phyloP scores from a whole-genome alignment of 2,888 invertebrate species.

The Tolmerus cingulatus region DNA sequence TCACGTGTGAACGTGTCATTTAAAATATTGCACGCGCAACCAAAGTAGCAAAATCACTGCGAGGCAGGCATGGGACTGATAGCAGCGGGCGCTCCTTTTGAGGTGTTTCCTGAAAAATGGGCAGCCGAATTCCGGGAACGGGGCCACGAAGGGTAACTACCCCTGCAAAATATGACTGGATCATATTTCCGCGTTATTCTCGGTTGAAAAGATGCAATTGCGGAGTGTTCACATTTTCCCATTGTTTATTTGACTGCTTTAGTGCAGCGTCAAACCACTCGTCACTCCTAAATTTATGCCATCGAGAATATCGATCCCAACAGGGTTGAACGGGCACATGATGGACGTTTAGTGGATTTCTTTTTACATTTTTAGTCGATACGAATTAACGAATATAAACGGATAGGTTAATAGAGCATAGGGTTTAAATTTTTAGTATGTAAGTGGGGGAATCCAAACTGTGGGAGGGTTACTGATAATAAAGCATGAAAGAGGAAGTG shows the following conservation, averaged over 20 bases:
- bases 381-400: neutral
- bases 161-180: neutral
- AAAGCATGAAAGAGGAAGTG: neutral
- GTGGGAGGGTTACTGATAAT: too few species aligned
- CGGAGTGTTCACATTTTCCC: neutral
- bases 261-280: neutral
- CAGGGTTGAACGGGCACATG: neutral
- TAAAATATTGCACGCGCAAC: neutral
- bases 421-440: too few species aligned
- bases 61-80: neutral
- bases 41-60: neutral
- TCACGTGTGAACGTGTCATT: slow-evolving; percentile 8
- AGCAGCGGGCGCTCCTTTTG: neutral
- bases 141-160: neutral
- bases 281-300: neutral
- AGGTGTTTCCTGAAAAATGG: neutral
- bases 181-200: neutral
- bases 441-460: too few species aligned
- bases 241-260: neutral
- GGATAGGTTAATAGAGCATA: too few species aligned
- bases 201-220: neutral
- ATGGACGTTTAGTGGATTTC: neutral
- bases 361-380: neutral
- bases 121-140: neutral
- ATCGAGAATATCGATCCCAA: neutral